These are phyloP conservation scores for Phoenicopterus ruber DNA, from an alignment of 2,113 vertebrate genomes.

Conservation along the genomic window DNA sequence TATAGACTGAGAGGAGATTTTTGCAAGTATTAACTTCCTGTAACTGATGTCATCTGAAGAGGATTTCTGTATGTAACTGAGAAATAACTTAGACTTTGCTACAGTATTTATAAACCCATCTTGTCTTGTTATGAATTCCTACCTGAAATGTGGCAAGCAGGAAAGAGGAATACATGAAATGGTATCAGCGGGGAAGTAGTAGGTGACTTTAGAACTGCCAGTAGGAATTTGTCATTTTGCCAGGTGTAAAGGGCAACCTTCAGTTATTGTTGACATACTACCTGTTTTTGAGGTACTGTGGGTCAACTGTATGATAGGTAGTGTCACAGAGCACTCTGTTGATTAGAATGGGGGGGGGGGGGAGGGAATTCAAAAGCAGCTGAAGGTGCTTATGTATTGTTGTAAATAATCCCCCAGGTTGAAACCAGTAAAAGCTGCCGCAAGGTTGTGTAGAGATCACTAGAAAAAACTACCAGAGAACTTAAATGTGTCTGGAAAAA, in stretches of 20 bases:
- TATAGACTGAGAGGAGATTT: not conserved
- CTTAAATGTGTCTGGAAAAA: not conserved
- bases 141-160: not conserved
- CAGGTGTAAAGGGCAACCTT: not conserved
- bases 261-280: not conserved
- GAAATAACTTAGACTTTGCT: not conserved
- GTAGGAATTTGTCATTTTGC: not conserved
- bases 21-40: not conserved
- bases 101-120: not conserved
- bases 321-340: not conserved
- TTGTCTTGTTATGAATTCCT: not conserved
- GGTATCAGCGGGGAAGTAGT: not conserved
- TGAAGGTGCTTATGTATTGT: not conserved
- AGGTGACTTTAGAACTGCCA: not conserved
- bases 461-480: not conserved
- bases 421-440: not conserved
- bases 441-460: not conserved
- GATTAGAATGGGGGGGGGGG: not conserved
- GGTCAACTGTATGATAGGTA: not conserved
- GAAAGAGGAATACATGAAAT: not conserved
- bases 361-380: not conserved
- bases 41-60: not conserved
- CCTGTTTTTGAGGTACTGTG: not conserved
- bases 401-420: not conserved
- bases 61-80: not conserved